Conservation (phyloP, 2,113 vertebrate genomes). For the Cyanoliseus patagonus region DNA sequence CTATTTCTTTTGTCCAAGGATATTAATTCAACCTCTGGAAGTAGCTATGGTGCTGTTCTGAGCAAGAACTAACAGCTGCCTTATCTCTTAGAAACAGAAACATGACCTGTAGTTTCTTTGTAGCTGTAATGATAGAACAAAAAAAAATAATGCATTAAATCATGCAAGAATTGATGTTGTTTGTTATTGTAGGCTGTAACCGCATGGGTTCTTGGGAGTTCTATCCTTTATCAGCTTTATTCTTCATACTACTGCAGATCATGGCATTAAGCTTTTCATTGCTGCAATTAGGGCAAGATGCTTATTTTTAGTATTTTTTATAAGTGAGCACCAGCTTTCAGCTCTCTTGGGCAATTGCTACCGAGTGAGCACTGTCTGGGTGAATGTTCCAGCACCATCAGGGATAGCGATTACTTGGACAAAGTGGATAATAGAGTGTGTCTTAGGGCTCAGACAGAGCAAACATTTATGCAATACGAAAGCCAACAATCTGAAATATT, state of each 20-base stretch:
- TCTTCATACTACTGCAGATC: not conserved
- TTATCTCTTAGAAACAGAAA: not conserved
- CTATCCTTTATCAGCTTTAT: not conserved
- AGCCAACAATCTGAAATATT: not conserved
- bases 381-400: not conserved
- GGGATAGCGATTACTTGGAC: not conserved
- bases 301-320: not conserved
- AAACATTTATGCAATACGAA: not conserved
- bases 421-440: not conserved
- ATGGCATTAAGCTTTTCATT: not conserved
- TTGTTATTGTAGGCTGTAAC: not conserved
- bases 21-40: not conserved
- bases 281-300: not conserved
- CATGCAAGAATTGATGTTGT: not conserved
- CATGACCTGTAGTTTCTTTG: not conserved
- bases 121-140: not conserved
- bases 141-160: not conserved
- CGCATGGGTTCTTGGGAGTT: not conserved
- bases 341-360: not conserved
- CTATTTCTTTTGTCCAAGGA: not conserved
- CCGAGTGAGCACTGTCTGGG: not conserved
- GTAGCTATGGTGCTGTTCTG: not conserved
- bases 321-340: not conserved
- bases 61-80: not conserved
- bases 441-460: not conserved